Conservation (phyloP, 2,888 invertebrate species). For the Erebia epiphron region DNA sequence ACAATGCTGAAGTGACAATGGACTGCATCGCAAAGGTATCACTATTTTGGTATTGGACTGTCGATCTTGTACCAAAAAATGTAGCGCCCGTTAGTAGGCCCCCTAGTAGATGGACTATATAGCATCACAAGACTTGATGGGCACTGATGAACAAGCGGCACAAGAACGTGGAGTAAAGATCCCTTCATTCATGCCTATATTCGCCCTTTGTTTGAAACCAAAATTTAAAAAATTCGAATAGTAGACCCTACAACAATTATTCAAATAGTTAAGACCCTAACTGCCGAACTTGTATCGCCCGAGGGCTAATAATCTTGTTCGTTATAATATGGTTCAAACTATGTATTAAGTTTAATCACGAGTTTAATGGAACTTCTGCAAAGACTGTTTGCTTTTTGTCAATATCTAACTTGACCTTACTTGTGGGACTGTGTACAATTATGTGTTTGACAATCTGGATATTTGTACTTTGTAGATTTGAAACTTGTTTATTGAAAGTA, state of each 20-base stretch:
- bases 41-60: too few relatives aligned
- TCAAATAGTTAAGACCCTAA: slow-evolving; percentile 72
- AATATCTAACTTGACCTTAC: slow-evolving; percentile 44
- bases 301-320: slow-evolving; percentile 68
- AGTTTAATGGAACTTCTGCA: slow-evolving; percentile 63
- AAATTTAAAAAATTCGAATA: slow-evolving; percentile 33
- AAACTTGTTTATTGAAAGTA: neutral
- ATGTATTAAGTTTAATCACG: slow-evolving; percentile 37
- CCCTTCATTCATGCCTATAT: neutral
- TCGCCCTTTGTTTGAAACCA: neutral
- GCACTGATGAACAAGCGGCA: too few relatives aligned
- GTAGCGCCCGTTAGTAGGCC: too few relatives aligned
- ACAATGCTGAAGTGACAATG: too few relatives aligned
- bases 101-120: too few relatives aligned
- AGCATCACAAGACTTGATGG: too few relatives aligned
- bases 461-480: slow-evolving; percentile 21
- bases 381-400: slow-evolving; percentile 61
- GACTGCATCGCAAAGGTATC: too few relatives aligned
- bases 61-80: too few relatives aligned
- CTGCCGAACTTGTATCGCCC: slow-evolving; percentile 66
- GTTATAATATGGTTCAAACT: slow-evolving; percentile 65
- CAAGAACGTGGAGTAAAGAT: neutral
- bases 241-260: slow-evolving; percentile 48
- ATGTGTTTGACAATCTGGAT: slow-evolving; percentile 20
- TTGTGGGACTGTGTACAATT: slow-evolving; percentile 23